These are phyloP conservation scores for Anolis sagrei DNA, from an alignment of 2,113 vertebrate species.

Conservation along the genomic window DNA sequence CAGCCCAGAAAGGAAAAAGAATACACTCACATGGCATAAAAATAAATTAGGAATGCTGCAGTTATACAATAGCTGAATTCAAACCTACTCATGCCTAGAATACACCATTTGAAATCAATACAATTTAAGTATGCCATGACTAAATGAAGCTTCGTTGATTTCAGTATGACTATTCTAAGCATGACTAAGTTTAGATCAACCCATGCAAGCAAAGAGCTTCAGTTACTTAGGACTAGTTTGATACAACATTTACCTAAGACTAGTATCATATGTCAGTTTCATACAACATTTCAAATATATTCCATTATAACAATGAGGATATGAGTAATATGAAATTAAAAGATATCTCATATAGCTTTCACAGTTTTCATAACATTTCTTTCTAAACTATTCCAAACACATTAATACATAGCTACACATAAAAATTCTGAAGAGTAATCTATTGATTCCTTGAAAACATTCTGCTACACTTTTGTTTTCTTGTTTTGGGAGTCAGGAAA, in stretches of 20 bases:
- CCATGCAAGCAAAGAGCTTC: neutral
- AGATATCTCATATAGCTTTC: neutral
- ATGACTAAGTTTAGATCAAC: neutral
- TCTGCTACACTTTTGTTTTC: neutral
- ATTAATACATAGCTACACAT: neutral
- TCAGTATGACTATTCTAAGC: neutral
- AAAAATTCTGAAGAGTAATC: neutral
- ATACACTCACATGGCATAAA: neutral
- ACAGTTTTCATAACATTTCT: neutral
- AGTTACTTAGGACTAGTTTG: neutral
- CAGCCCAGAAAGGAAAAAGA: neutral
- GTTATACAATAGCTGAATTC: neutral
- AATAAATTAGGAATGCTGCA: neutral
- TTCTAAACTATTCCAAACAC: neutral
- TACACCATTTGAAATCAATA: neutral
- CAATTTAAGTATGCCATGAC: neutral
- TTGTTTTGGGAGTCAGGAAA: neutral
- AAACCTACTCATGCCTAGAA: neutral
- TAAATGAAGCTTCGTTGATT: neutral
- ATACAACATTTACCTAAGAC: too few species aligned
- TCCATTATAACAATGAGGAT: neutral
- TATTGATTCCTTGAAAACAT: neutral
- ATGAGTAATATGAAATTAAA: neutral
- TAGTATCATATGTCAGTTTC: too few species aligned
- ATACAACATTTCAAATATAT: neutral